Evolutionary conservation across 2,888 invertebrate species (phyloP), one percentile per base, ranked within the genome.

Genomic region (Syrphus vitripennis): DNA sequence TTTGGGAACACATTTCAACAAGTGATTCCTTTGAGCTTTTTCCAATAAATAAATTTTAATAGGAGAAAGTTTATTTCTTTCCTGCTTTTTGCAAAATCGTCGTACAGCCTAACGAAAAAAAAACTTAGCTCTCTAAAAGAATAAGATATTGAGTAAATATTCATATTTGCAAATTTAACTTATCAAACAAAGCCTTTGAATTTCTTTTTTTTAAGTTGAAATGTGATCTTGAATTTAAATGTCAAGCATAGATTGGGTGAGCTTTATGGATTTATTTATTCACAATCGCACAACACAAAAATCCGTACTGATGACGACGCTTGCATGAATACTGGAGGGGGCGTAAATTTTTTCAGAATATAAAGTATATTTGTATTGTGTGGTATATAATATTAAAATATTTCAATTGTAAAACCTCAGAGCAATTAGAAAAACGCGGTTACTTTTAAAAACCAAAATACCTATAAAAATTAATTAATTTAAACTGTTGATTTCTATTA

Each of bases 1-100:
- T 63, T 12, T 63, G 24, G 24, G 14, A 63, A 57, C 26, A 34
- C 12, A 40, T 40, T 61, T 24, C 61, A 61, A 61, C 61, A 61
- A 61, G 57, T 57, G 55, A 24, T 50, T 24, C 14, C 2, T 5
- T 55, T 55, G 9, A 29, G 16, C 0, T n/a, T 16, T 31, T 4
- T 34, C 14, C 14, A 57, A 21, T 19, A 34, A 14, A 34, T 1
- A 19, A 34, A 21, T 31, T 31, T 31, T 1, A 16, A 29, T 4
- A 16, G 7, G 26, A 29, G 16, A 55, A 31, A 31, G 6, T 55
- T 9, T 26, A 14, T 53, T 26, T 50, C 4, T 4, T 26, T 4
- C 12, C n/a, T 42, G 1, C 45, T 10, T 21, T 19, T 45, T 2
- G 45, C 9, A 19, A 12, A 9, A 10, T 34, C 9, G 9, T 5